Evolutionary conservation across 92 coral and sea anemone genomes (phyloP).

Genomic region (Anthopleura xanthogrammica): DNA sequence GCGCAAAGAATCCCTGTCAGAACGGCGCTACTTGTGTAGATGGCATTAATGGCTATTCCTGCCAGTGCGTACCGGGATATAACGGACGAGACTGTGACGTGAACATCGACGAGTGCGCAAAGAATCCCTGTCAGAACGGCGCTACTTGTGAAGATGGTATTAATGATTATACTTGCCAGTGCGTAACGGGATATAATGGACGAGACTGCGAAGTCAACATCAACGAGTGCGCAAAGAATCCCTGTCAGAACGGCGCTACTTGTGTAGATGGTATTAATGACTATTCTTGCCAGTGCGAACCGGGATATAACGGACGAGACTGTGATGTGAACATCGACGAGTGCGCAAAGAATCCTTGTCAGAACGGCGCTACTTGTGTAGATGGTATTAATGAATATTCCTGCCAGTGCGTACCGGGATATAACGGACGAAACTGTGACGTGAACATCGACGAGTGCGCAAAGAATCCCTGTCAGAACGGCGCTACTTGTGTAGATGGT

Average conservation of each 20-base stretch:
- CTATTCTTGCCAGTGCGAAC: constrained; percentile 16
- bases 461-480: not conserved
- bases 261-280: constrained; percentile 27
- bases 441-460: constrained; percentile 19
- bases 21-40: constrained; percentile 11
- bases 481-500: not conserved
- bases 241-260: constrained; percentile 29
- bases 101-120: constrained; percentile 49
- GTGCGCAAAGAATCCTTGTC: constrained; percentile 2
- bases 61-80: constrained; percentile 69
- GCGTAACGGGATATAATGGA: constrained; percentile 61
- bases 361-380: constrained; percentile 8
- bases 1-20: constrained; percentile 5
- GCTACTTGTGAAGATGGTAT: constrained; percentile 44
- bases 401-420: not conserved
- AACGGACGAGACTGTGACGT: constrained; percentile 51
- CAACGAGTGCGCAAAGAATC: constrained; percentile 46
- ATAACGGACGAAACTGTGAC: not conserved
- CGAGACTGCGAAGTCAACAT: constrained; percentile 29
- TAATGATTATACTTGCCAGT: constrained; percentile 52
- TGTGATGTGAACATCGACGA: constrained; percentile 13
- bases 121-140: constrained; percentile 65
- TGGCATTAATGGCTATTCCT: constrained; percentile 21
- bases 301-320: constrained; percentile 48
- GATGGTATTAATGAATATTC: not conserved